phyloP scores from a whole-genome alignment of 2,113 vertebrate species.

The Petrocephalus zakoni region DNA sequence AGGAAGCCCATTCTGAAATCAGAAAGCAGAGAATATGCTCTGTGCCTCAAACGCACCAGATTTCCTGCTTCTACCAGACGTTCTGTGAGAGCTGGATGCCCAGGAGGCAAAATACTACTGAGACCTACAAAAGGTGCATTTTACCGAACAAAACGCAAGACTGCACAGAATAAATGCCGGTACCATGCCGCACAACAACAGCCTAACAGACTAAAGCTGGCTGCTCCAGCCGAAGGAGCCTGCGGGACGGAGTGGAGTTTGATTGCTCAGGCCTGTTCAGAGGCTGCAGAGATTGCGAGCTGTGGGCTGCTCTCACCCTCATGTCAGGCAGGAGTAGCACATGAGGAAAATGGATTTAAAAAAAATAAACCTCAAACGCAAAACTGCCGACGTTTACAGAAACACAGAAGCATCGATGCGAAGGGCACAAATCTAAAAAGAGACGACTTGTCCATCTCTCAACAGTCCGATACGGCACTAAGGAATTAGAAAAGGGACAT shows the following conservation, averaged over 20 bases:
- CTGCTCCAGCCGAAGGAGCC: background rate
- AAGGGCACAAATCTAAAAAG: background rate
- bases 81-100: background rate
- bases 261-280: background rate
- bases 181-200: background rate
- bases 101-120: background rate
- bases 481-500: background rate
- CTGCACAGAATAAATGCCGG: background rate
- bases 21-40: conserved; percentile 17
- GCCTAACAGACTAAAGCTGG: background rate
- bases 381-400: background rate
- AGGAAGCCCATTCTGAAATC: conserved; percentile 87
- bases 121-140: background rate
- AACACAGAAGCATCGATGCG: background rate
- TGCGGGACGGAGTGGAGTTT: background rate
- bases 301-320: background rate
- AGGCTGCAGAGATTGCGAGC: background rate
- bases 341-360: background rate
- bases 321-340: background rate
- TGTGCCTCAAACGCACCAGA: background rate
- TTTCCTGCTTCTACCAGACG: background rate
- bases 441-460: background rate
- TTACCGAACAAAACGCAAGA: background rate
- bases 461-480: background rate
- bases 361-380: background rate